These are phyloP conservation scores for Adelges cooleyi DNA, from an alignment of 1,140 invertebrate genomes.

Conservation along the genomic window DNA sequence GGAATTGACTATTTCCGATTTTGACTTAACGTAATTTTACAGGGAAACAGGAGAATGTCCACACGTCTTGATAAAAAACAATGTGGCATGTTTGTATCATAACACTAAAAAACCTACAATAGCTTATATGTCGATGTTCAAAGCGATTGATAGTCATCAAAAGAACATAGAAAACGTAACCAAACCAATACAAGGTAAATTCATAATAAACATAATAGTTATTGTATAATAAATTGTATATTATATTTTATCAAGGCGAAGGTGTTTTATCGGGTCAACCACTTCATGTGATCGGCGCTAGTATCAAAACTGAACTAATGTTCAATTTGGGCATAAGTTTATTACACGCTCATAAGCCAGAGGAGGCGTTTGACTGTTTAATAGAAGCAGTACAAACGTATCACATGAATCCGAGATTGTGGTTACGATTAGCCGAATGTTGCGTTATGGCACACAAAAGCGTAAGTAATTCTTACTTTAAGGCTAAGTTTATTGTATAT, in stretches of 20 bases:
- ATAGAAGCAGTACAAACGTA: constrained; percentile 75
- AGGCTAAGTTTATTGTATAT: constrained; percentile 1
- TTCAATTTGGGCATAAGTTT: constrained; percentile 84
- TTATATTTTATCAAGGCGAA: constrained; percentile 34
- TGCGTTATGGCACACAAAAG: constrained; percentile 62
- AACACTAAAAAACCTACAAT: constrained; percentile 76
- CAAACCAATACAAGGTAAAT: constrained; percentile 38
- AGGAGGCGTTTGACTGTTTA: constrained; percentile 81
- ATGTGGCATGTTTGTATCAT: constrained; percentile 77
- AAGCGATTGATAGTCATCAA: constrained; percentile 70
- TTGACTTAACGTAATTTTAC: neutral
- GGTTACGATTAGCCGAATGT: constrained; percentile 87
- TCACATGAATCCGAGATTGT: constrained; percentile 77
- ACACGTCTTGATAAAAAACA: constrained; percentile 71
- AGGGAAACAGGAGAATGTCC: constrained; percentile 46
- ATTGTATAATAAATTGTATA: neutral
- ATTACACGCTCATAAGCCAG: constrained; percentile 64
- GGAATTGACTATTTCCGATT: neutral
- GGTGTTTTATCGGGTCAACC: constrained; percentile 43
- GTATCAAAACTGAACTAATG: constrained; percentile 66
- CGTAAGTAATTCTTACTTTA: constrained; percentile 39
- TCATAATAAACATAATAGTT: no score
- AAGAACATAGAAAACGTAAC: constrained; percentile 44
- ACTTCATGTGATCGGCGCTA: constrained; percentile 47
- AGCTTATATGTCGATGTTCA: constrained; percentile 71